phyloP scores from a whole-genome alignment of 2,113 vertebrate genomes.

The Balaeniceps rex region DNA sequence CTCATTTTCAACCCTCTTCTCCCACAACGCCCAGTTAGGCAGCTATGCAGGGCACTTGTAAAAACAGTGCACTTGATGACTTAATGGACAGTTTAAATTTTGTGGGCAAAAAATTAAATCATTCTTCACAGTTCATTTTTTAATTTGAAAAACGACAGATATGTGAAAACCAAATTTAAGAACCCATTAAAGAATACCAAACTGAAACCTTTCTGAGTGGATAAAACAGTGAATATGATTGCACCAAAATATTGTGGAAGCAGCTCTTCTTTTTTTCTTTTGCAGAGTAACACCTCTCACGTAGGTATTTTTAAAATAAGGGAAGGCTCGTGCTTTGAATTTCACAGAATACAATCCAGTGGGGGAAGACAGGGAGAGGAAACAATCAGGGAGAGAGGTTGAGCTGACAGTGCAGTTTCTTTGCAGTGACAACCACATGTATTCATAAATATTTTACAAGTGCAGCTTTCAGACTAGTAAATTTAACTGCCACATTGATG shows the following conservation, averaged over 20 bases:
- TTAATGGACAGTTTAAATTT: background rate
- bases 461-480: constrained; percentile 68
- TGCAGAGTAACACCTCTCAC: background rate
- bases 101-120: background rate
- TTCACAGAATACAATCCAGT: constrained; percentile 20
- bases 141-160: constrained; percentile 31
- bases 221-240: background rate
- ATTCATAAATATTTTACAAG: constrained; percentile 81
- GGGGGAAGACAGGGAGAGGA: constrained; percentile 21
- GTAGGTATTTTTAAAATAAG: constrained; percentile 33
- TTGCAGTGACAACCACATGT: constrained; percentile 61
- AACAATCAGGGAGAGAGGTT: constrained; percentile 1
- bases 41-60: background rate
- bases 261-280: background rate
- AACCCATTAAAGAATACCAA: background rate
- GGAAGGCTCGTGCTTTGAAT: constrained; percentile 31
- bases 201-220: background rate
- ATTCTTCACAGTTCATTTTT: background rate
- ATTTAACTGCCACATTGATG: constrained; percentile 75
- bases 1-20: background rate
- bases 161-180: constrained; percentile 6
- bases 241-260: background rate
- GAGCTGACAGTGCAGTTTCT: constrained; percentile 71
- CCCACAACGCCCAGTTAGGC: background rate
- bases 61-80: background rate